Evolutionary conservation across 2,888 invertebrate genomes (phyloP).

Genomic region (Drosophila mimetica): DNA sequence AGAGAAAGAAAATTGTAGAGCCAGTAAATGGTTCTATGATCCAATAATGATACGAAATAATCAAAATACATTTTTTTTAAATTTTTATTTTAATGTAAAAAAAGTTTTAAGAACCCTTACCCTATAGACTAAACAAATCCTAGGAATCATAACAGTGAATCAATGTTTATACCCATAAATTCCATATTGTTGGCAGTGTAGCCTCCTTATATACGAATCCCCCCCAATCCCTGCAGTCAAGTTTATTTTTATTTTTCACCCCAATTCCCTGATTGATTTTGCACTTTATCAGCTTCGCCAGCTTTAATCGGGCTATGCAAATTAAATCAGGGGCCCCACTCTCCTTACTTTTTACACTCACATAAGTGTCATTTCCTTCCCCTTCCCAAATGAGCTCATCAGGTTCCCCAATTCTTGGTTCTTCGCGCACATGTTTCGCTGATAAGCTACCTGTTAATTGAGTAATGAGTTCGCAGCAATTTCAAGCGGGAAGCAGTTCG

Average conservation of each 20-base stretch:
- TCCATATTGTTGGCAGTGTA: not conserved
- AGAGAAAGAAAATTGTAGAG: constrained; percentile 6
- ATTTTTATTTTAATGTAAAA: too few species aligned
- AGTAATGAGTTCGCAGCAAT: constrained; percentile 32
- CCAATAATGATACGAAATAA: too few species aligned
- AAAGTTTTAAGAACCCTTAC: not conserved
- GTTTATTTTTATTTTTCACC: constrained; percentile 31
- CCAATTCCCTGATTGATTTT: constrained; percentile 68
- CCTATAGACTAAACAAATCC: not conserved
- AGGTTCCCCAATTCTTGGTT: not conserved
- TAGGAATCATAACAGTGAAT: not conserved
- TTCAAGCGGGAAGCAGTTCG: constrained; percentile 27
- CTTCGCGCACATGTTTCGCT: constrained; percentile 40
- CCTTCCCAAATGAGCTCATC: constrained; percentile 40
- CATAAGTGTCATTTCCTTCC: constrained; percentile 16
- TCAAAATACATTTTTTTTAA: too few species aligned
- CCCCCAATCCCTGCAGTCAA: constrained; percentile 9
- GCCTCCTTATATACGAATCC: not conserved
- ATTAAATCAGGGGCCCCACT: constrained; percentile 49
- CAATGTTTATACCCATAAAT: not conserved
- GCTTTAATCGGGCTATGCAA: constrained; percentile 58
- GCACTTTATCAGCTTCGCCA: constrained; percentile 76
- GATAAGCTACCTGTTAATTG: constrained; percentile 53
- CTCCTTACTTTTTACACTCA: constrained; percentile 4
- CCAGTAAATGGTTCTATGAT: not conserved